Base-by-base conservation (phyloP, 2,113 vertebrate genomes). In the Nyctereutes procyonoides region DNA sequence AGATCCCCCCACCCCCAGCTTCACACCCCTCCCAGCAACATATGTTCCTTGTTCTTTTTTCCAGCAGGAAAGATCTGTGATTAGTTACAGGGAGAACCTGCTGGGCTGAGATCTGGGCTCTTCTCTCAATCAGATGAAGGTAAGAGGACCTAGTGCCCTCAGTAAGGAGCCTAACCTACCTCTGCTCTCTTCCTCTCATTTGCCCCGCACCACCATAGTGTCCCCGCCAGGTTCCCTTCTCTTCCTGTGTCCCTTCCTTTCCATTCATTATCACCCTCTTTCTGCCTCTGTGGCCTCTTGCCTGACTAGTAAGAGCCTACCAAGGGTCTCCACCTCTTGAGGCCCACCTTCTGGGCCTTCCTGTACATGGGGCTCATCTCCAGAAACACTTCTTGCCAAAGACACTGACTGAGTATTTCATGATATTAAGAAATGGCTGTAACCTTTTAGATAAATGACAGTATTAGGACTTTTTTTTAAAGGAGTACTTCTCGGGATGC, bases 41-140 rank as follows among this genome's bases (percentile, higher is more conserved):
- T 90, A 93, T 96, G 91, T 85, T 94, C 82, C 95, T 81, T 88
- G 6, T 97, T 95, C 97, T 97, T 92, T 95, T 93, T 90, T 90
- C 88, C 65, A 86, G 62, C 9, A 0, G 79, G 77, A 92, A 91
- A 89, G 85, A 69, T 77, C 77, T 88, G 10, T 7, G 67, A 93
- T 77, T 55, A 62, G 73, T 51, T 56, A 32, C 17, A 92, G 12
- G 48, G 71, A 94, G 30, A 97, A n/a, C 51, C 51, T 88, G 65
- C 80, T 69, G 51, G 62, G 77, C 22, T 63, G 91, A 81, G 73
- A n/a, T 53, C 60, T 77, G 32, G 65, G 90, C 38, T 90, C 93
- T 79, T 93, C 62, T 88, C 38, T 91, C 16, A 56, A 81, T 60
- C 58, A 48, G 11, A 35, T 56, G 28, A 38, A 87, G 71, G 35